Conservation (phyloP, 2,113 vertebrate genomes). For the Thomomys bottae region DNA sequence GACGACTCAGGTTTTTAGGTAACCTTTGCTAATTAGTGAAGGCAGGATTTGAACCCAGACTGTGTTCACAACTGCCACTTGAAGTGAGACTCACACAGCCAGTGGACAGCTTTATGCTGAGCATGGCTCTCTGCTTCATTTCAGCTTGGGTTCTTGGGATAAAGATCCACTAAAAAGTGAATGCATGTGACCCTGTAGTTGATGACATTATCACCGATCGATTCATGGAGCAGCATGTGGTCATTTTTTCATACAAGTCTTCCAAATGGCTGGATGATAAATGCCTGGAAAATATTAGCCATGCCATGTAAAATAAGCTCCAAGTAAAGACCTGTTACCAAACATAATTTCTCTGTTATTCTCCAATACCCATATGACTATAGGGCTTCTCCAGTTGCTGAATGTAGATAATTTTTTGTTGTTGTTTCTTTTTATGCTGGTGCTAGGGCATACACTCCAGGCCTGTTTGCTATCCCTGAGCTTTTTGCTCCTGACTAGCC, state of each 20-base stretch:
- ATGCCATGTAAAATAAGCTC: not conserved
- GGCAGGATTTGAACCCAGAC: not conserved
- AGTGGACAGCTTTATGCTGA: fast-evolving
- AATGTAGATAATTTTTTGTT: no score
- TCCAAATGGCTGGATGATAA: not conserved
- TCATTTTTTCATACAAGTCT: not conserved
- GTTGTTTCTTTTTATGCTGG: no score
- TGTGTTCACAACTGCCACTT: not conserved
- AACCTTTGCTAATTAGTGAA: not conserved
- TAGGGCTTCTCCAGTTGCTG: not conserved
- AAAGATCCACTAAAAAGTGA: not conserved
- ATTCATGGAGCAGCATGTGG: not conserved
- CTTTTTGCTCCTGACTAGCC: no score
- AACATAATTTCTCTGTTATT: not conserved
- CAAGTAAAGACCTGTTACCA: not conserved
- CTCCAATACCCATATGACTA: not conserved
- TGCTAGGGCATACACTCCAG: no score
- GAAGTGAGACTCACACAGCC: not conserved
- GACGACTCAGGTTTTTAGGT: not conserved
- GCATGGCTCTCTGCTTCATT: not conserved
- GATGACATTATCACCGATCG: not conserved
- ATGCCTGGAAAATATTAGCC: not conserved
- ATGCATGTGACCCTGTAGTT: fast-evolving
- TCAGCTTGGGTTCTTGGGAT: not conserved
- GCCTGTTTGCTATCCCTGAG: no score